Evolutionary conservation across 1,140 invertebrate genomes (phyloP), one percentile per base, ranked within the genome.

Genomic region (Temnothorax curvispinosus): DNA sequence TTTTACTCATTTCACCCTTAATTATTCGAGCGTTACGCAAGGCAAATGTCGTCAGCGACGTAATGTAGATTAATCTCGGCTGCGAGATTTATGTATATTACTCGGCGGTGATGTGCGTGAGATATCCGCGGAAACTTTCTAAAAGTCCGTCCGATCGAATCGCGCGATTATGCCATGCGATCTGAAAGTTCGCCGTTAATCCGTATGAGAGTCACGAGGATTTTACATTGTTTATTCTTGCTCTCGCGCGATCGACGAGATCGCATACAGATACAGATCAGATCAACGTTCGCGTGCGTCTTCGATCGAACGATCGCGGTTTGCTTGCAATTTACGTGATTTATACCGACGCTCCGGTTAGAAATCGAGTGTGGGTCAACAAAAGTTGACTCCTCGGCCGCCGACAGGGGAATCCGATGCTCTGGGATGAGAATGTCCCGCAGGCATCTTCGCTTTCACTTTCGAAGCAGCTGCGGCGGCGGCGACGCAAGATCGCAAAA

Each of bases 361-460:
- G 87, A 91, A 90, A 91, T 88, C 87, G 89, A 90, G 84, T 41
- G 58, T 56, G 60, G 76, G 82, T 90, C 90, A 88, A 88, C 90
- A 90, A 91, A 91, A 91, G 80, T 91, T 85, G 87, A 91, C 67
- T 91, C 89, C 21, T 87, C 56, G 35, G 35, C 41, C 27, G 41
- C 27, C 18, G 47, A 47, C 69, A 21, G 47, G 72, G 60, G 85
- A 85, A 89, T 89, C 71, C 85, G 9, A 44, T n/a, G 35, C 77
- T 78, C 54, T 77, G 86, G 65, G 77, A 91, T 91, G 88, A 91
- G 87, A 91, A 91, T 82, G 71, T 89, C 89, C 89, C 75, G 89
- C 54, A 89, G 90, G 86, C 88, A 86, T 89, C 90, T 77, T 91
- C 87, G 88, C 90, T 91, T 91, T 91, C 90, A 91, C 90, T 91